Conservation (phyloP, 2,888 invertebrate genomes). For the Strigamia crassipes region DNA sequence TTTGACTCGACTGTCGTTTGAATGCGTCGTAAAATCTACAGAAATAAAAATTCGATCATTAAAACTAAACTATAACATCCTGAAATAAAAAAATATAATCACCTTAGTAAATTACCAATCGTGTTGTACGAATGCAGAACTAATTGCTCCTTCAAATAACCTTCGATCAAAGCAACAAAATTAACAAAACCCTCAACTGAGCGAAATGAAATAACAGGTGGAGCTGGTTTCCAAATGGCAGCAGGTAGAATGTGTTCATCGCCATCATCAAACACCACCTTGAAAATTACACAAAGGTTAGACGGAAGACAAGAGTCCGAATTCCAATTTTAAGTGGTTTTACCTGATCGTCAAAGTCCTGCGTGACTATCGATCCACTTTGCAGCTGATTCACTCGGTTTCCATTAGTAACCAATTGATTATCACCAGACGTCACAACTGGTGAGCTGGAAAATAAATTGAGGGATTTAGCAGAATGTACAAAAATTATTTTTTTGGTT, state of each 20-base stretch:
- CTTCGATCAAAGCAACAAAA: conserved; percentile 77
- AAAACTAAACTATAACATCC: not conserved
- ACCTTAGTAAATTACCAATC: conserved; percentile 78
- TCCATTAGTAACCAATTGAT: conserved; percentile 15
- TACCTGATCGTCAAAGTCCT: conserved; percentile 50
- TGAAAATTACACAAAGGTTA: not conserved
- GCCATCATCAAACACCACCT: not conserved
- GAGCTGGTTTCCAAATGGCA: conserved; percentile 70
- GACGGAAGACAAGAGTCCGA: no score
- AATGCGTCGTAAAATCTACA: conserved; percentile 66
- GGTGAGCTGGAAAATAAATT: conserved; percentile 43
- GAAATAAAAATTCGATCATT: conserved; percentile 18
- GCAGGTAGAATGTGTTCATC: conserved; percentile 69
- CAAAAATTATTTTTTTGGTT: not conserved
- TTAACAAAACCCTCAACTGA: conserved; percentile 74
- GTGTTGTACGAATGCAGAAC: conserved; percentile 88
- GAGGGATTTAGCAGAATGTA: not conserved
- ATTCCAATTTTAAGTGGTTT: conserved; percentile 34
- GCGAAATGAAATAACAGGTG: conserved; percentile 61
- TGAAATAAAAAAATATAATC: conserved; percentile 47
- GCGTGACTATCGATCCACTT: conserved; percentile 41
- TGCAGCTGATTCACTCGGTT: conserved; percentile 32
- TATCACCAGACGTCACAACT: conserved; percentile 43
- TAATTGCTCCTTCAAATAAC: conserved; percentile 76
- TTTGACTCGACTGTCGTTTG: conserved; percentile 68